Conservation (phyloP, 2,113 vertebrate genomes). For the Oreochromis spilurus region DNA sequence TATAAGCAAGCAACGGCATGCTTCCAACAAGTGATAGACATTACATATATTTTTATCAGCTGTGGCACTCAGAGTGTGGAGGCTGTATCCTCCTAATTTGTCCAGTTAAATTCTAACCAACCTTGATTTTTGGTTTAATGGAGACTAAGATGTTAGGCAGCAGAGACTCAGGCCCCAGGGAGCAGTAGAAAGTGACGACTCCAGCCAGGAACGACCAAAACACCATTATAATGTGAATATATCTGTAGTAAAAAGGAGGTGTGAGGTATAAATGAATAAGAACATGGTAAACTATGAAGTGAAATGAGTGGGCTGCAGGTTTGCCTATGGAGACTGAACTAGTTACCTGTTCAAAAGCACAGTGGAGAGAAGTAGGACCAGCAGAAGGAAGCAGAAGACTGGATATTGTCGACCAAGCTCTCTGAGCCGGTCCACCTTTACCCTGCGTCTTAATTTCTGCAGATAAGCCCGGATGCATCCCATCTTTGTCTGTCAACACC, state of each 20-base stretch:
- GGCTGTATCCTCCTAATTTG: background rate
- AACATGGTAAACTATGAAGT: background rate
- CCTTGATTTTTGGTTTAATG: slow-evolving; percentile 88
- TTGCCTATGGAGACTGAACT: background rate
- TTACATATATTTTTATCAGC: background rate
- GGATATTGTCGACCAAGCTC: slow-evolving; percentile 88
- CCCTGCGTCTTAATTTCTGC: slow-evolving; percentile 67
- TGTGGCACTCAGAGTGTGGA: background rate
- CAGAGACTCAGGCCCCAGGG: slow-evolving; percentile 85
- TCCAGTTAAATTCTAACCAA: slow-evolving; percentile 32
- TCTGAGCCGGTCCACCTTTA: slow-evolving; percentile 76
- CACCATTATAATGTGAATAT: slow-evolving; percentile 89
- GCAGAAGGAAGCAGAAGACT: slow-evolving; percentile 83
- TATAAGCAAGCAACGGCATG: background rate
- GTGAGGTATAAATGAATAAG: background rate
- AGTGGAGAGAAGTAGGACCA: slow-evolving; percentile 79
- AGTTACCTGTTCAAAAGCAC: slow-evolving; percentile 85
- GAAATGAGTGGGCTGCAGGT: background rate
- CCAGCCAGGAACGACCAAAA: slow-evolving; percentile 97
- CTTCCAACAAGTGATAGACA: background rate
- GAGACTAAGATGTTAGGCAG: slow-evolving; percentile 87
- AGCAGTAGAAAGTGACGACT: slow-evolving; percentile 89
- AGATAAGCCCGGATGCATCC: slow-evolving; percentile 45
- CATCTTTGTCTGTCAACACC: slow-evolving; percentile 38
- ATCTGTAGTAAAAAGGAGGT: slow-evolving; percentile 69